Conservation (phyloP, 2,113 vertebrate genomes). For the Ceyx melanurus region DNA sequence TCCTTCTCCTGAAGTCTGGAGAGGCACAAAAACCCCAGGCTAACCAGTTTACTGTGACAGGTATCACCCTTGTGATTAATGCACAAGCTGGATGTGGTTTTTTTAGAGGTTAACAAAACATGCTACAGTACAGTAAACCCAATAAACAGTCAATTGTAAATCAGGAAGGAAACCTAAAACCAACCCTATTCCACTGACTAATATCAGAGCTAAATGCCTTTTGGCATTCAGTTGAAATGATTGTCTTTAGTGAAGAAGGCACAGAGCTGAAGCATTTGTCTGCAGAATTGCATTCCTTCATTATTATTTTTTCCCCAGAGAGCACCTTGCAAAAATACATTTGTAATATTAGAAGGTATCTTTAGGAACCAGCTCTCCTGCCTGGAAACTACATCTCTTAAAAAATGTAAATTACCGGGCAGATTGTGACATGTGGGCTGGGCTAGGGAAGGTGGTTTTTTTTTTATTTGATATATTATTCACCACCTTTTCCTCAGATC, state of each 20-base stretch:
- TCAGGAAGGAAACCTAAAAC: slow-evolving; percentile 47
- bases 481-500: slow-evolving; percentile 33
- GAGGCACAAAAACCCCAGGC: rapidly evolving
- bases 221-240: slow-evolving; percentile 35
- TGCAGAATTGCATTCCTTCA: slow-evolving; percentile 40
- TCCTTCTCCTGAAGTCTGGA: rapidly evolving
- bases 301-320: slow-evolving; percentile 27
- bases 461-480: slow-evolving; percentile 37
- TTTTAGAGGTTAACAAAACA: slow-evolving; percentile 52
- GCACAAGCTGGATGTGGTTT: background rate
- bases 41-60: background rate
- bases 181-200: slow-evolving; percentile 30
- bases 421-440: background rate
- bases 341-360: slow-evolving; percentile 9
- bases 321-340: slow-evolving; percentile 27
- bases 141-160: slow-evolving; percentile 55
- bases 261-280: slow-evolving; percentile 47
- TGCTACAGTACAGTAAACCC: slow-evolving; percentile 24
- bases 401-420: slow-evolving; percentile 40
- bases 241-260: slow-evolving; percentile 43
- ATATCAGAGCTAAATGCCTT: slow-evolving; percentile 36
- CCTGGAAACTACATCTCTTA: background rate
- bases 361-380: slow-evolving; percentile 1
- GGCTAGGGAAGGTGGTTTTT: background rate
- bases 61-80: background rate